phyloP scores from a whole-genome alignment of 2,888 invertebrate species.

The Leptinotarsa peninsularis region DNA sequence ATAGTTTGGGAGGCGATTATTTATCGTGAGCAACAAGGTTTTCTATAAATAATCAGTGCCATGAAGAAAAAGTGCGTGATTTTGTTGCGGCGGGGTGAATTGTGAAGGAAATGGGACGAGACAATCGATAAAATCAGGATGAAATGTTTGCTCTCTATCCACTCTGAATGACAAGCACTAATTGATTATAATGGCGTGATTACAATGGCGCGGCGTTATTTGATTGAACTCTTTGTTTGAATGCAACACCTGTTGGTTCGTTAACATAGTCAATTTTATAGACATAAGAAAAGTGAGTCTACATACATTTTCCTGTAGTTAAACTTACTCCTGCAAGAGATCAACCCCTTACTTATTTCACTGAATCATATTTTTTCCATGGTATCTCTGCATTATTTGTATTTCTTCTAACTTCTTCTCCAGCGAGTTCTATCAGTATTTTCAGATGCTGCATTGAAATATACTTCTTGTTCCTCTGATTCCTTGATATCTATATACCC shows the following conservation, averaged over 20 bases:
- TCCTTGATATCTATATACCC: too few species aligned
- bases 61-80: conserved; percentile 8
- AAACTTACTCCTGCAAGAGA: too few species aligned
- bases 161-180: conserved; percentile 24
- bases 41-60: conserved; percentile 10
- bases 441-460: too few species aligned
- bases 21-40: not conserved
- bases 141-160: conserved; percentile 27
- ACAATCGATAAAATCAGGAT: conserved; percentile 27
- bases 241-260: not conserved
- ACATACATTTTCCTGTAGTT: too few species aligned
- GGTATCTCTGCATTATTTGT: too few species aligned
- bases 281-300: too few species aligned
- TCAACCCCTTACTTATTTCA: too few species aligned
- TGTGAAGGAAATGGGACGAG: not conserved
- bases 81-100: not conserved
- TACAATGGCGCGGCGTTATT: conserved; percentile 7
- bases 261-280: too few species aligned
- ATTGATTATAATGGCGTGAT: conserved; percentile 6
- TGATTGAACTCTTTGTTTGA: not conserved
- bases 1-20: conserved; percentile 6
- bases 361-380: too few species aligned
- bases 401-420: too few species aligned
- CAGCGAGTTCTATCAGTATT: too few species aligned
- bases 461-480: too few species aligned